Base-by-base conservation (phyloP, 2,113 vertebrate species). In the Amblyornis subalaris region DNA sequence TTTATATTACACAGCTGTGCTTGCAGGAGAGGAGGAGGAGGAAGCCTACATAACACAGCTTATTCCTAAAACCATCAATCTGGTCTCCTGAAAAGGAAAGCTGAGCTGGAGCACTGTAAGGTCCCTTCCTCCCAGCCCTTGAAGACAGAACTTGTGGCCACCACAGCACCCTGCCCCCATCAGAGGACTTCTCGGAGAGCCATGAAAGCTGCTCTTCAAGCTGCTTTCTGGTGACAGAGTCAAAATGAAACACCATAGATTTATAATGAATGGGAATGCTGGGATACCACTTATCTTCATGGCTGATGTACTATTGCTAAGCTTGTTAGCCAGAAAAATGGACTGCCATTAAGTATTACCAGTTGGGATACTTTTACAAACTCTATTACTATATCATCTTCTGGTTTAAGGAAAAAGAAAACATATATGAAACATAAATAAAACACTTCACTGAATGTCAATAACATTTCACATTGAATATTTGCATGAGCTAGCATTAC, bases 1-100 rank as follows among this genome's bases (percentile, higher is more conserved):
- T 93, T 95, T 47, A 40, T 83, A n/a, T 79, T 66, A 48, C 71
- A 77, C 88, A 96, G 90, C 94, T 96, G 85, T 81, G 72, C 57
- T 89, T 88, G 82, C 44, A 71, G 47, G 42, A 40, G 25, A 75
- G 70, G 55, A 76, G 70, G 25, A 89, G 26, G n/a, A 88, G 42
- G 44, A 55, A 94, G 50, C 47, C 67, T 89, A 45, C 45, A 14
- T 47, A 78, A 94, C 50, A 54, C 5, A 44, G 33, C 18, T 88
- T 26, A 54, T n/a, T 88, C 42, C 62, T 79, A 54, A 60, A 2
- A 57, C 42, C 51, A 76, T 22, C 9, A 18, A 21, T 75, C 44
- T 61, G 44, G 13, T 51, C 61, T 76, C 50, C 54, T 71, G n/a
- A 64, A 89, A 74, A 81, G 23, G 60, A 60, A 93, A 92, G 47